Base-by-base conservation (phyloP, 2,797 vertebrate species). In the Malacoraja senta region DNA sequence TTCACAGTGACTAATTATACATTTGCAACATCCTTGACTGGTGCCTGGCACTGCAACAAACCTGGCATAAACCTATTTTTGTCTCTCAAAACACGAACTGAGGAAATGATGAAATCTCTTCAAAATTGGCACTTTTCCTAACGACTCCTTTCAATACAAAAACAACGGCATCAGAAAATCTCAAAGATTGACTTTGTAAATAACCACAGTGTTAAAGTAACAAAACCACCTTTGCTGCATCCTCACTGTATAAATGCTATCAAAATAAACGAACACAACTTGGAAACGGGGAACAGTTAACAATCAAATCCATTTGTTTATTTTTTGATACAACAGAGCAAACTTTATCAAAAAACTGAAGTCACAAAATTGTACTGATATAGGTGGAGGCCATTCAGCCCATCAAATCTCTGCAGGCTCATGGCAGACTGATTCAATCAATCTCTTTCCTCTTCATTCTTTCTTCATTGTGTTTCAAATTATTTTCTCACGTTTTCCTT, bases 1-100 rank as follows among this genome's bases (percentile, higher is more conserved):
- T 92, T 92, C 90, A 72, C 72, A 72, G 71, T 74, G 24, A 13
- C 71, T 74, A 74, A 72, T 74, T 72, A 26, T 74, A 91, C 53
- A 74, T 88, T 32, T 88, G 84, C 63, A 68, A 32, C 61, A 53
- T 53, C 71, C 38, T 53, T 74, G 90, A 91, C 90, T 58, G 26
- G 35, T 76, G 24, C 10, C 19, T 26, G 6, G 44, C 26, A 74
- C 29, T 15, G 38, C 38, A 74, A 44, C 68, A 58, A 76, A 29
- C 26, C 1, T 91, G 29, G 1, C 61, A 74, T 13, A 19, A 2
- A 76, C 38, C 38, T 92, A 53, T 76, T 92, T 76, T 76, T 76
- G 38, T 92, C 38, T 8, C 68, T 53, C 61, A 53, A 92, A 58
- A 76, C 38, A 74, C 53, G 4, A 76, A 74, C 38, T 53, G 90